Base-by-base conservation (phyloP, 2,888 invertebrate genomes). In the Hydropsyche betteni region DNA sequence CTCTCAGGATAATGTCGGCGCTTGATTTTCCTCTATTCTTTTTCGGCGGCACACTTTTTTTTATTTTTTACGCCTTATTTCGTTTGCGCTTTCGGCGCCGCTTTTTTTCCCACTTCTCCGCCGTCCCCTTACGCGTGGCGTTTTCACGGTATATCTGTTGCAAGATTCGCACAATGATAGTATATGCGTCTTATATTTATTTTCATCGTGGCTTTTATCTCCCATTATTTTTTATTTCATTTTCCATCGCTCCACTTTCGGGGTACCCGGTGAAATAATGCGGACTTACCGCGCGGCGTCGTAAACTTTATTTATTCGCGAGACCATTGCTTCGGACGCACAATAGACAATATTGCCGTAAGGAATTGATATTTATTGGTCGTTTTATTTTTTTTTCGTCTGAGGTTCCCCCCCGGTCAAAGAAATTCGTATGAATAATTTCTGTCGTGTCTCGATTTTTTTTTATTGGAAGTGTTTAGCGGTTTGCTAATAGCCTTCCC, bases 171-270 rank as follows among this genome's bases (percentile, higher is more conserved):
- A 24, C 58, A 14, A 58, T 58, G 58, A 24, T 16, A 58, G 44
- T 58, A 16, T 16, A 58, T 58, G 58, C 53, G 53, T 53, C 16
- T 24, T 24, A 24, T 58, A 58, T 58, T 58, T 58, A 58, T 58
- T 58, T 58, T 58, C 58, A 58, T 58, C 58, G 58, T 16, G 58
- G 58, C 14, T 58, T 58, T 58, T 58, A 58, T 58, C 58, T 58
- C 14, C 58, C 58, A 58, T 58, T 58, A 58, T 58, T 58, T 58
- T 58, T 58, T 58, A 58, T 58, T 58, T 58, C 58, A 58, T 58
- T 58, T 58, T 58, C 58, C 58, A 58, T 58, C 58, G 58, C 24
- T 58, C 24, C 58, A 58, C 58, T 58, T 58, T 16, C 8, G 58
- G 58, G 24, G 16, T 8, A 14, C 58, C 14, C 4, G 8, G 58